These are phyloP conservation scores for Onychostoma macrolepis DNA, from an alignment of 2,113 vertebrate genomes.

Conservation along the genomic window DNA sequence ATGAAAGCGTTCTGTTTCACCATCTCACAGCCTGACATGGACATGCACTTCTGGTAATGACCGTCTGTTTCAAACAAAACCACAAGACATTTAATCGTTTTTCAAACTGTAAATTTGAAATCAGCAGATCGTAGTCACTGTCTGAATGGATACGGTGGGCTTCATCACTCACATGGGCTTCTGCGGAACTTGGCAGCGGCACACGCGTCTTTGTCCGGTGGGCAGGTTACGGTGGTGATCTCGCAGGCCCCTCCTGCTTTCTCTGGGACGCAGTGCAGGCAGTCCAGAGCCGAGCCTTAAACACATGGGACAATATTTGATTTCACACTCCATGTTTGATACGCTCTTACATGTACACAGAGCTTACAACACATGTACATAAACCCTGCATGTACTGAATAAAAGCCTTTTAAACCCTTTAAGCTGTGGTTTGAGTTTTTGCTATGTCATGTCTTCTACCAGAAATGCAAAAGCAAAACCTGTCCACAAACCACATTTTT, in stretches of 20 bases:
- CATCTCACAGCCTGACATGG: conserved; percentile 64
- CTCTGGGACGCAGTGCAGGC: conserved; percentile 65
- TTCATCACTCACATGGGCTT: conserved; percentile 64
- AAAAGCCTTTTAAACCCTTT: background rate
- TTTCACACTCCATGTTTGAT: too few species aligned
- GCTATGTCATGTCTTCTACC: background rate
- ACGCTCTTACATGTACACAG: background rate
- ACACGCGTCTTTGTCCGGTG: conserved; percentile 66
- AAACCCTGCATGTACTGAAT: background rate
- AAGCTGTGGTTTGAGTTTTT: background rate
- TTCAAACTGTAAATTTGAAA: background rate
- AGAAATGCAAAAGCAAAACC: too few species aligned
- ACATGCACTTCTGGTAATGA: conserved; percentile 74
- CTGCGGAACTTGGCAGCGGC: conserved; percentile 64
- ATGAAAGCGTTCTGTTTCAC: conserved; percentile 71
- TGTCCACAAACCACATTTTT: background rate
- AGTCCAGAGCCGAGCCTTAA: conserved; percentile 69
- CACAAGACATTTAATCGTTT: background rate
- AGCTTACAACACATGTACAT: background rate
- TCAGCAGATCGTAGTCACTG: background rate
- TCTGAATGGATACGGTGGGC: background rate
- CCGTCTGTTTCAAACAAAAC: conserved; percentile 59
- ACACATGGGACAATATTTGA: background rate
- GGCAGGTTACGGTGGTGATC: conserved; percentile 60
- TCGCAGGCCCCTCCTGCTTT: conserved; percentile 63